Conservation (phyloP, 2,888 invertebrate species). For the Synanthedon tipuliformis region DNA sequence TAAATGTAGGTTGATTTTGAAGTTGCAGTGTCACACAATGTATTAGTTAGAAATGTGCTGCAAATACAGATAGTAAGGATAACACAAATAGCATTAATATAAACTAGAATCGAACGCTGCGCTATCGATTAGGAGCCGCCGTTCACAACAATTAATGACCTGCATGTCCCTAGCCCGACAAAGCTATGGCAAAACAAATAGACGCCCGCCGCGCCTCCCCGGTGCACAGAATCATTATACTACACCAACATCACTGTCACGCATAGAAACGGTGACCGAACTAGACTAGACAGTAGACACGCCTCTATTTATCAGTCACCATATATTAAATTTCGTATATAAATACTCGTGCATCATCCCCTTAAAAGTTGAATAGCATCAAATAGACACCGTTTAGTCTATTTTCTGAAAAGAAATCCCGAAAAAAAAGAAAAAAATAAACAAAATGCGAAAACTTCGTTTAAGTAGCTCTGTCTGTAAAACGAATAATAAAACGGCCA, state of each 20-base stretch:
- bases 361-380: background rate
- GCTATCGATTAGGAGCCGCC: slow-evolving; percentile 67
- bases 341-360: background rate
- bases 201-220: slow-evolving; percentile 57
- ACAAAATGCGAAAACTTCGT: no score
- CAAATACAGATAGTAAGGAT: slow-evolving; percentile 24
- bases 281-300: background rate
- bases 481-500: no score
- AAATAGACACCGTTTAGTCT: background rate
- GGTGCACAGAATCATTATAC: slow-evolving; percentile 39
- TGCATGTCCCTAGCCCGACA: slow-evolving; percentile 67
- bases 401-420: no score
- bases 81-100: slow-evolving; percentile 69
- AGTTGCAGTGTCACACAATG: no score
- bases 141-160: slow-evolving; percentile 71
- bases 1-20: no score
- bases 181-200: slow-evolving; percentile 70
- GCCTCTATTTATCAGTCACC: background rate
- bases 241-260: background rate
- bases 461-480: no score
- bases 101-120: slow-evolving; percentile 68
- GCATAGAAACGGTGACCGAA: background rate
- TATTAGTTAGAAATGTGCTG: background rate
- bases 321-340: background rate
- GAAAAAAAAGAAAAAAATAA: no score